A percentile compares a stretch with the other conserved stretches of the same genome.
These are phyloP conservation scores for Spisula subtruncata DNA, from an alignment of 2,888 invertebrate species.

Conservation along the genomic window DNA sequence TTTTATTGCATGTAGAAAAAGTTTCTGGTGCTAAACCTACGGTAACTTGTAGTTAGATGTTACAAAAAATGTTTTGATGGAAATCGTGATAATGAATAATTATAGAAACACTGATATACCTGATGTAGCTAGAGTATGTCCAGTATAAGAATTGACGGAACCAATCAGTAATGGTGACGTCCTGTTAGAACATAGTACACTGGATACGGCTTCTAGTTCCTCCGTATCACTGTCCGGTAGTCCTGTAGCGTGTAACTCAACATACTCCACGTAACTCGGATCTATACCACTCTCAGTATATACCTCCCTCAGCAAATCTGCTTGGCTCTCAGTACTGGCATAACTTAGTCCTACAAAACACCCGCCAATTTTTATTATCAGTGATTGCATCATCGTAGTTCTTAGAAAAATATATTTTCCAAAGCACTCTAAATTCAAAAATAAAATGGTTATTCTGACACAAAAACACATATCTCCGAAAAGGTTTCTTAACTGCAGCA, in stretches of 20 bases:
- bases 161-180: slow-evolving; percentile 94
- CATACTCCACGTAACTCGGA: slow-evolving; percentile 95
- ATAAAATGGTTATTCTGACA: too few species aligned
- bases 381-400: background rate
- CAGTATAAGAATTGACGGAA: slow-evolving; percentile 99
- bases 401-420: too few species aligned
- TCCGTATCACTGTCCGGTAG: slow-evolving; percentile 98
- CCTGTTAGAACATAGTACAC: slow-evolving; percentile 88
- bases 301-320: slow-evolving; percentile 91
- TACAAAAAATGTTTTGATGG: too few species aligned
- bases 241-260: slow-evolving; percentile 99
- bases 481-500: too few species aligned
- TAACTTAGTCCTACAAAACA: slow-evolving; percentile 44
- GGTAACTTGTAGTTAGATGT: too few species aligned
- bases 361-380: too few species aligned
- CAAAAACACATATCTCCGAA: too few species aligned
- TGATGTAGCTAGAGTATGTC: slow-evolving; percentile 95
- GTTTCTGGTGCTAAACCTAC: too few species aligned
- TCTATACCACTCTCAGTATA: slow-evolving; percentile 94
- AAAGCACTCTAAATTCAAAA: too few species aligned
- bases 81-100: too few species aligned
- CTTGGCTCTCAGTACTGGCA: slow-evolving; percentile 91
- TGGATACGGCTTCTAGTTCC: slow-evolving; percentile 97
- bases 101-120: slow-evolving; percentile 84
- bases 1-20: background rate